Evolutionary conservation across 2,797 vertebrate species (phyloP).

Genomic region (Squalus acanthias): DNA sequence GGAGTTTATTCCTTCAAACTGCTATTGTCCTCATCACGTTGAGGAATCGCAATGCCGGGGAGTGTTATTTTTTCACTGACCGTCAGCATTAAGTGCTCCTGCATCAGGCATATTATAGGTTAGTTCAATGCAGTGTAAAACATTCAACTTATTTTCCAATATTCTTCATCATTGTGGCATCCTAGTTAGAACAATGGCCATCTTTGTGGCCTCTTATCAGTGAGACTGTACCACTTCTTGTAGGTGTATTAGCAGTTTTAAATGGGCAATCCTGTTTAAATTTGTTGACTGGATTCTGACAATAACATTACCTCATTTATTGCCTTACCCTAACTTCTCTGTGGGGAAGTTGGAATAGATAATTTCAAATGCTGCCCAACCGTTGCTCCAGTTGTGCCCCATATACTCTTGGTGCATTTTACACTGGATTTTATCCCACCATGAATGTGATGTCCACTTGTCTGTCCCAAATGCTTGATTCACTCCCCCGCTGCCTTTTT

Average conservation of each 20-base stretch:
- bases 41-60: background rate
- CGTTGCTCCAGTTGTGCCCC: background rate
- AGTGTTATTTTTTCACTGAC: background rate
- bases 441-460: background rate
- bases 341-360: background rate
- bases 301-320: background rate
- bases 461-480: background rate
- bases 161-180: background rate
- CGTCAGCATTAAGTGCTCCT: background rate
- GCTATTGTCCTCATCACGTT: background rate
- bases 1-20: background rate
- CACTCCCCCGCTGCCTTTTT: background rate
- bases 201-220: background rate
- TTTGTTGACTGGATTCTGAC: background rate
- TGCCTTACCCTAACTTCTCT: background rate
- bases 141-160: background rate
- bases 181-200: background rate
- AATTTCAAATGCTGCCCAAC: background rate
- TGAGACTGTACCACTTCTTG: background rate
- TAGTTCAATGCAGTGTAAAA: background rate
- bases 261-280: background rate
- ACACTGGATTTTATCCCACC: background rate
- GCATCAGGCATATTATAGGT: background rate
- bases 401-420: background rate
- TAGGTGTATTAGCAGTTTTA: background rate